Conservation (phyloP, 2,888 invertebrate genomes). For the Leptinotarsa peninsularis region DNA sequence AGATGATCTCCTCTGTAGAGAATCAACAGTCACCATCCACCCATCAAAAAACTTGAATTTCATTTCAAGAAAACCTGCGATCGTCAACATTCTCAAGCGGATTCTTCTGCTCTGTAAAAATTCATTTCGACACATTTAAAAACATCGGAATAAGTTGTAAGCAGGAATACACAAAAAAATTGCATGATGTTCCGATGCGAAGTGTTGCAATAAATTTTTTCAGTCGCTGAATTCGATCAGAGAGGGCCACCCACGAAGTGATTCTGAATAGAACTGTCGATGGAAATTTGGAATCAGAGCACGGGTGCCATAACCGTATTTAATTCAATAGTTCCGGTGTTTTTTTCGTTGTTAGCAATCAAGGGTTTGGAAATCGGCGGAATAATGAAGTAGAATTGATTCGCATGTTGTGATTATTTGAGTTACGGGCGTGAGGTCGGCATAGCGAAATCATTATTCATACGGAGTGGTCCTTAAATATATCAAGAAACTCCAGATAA, state of each 20-base stretch:
- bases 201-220: slow-evolving; percentile 19
- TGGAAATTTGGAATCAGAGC: background rate
- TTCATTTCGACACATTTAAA: slow-evolving; percentile 20
- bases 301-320: slow-evolving; percentile 7
- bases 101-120: slow-evolving; percentile 13
- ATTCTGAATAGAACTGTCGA: background rate
- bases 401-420: background rate
- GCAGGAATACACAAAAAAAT: slow-evolving; percentile 3
- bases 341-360: slow-evolving; percentile 3
- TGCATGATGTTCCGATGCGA: slow-evolving; percentile 1
- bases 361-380: background rate
- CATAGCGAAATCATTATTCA: too few relatives aligned
- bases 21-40: background rate
- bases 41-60: background rate
- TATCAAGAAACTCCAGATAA: too few relatives aligned
- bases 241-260: slow-evolving; percentile 5
- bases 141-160: slow-evolving; percentile 21
- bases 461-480: too few relatives aligned
- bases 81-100: slow-evolving; percentile 6
- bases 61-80: background rate
- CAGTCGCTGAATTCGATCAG: slow-evolving; percentile 1
- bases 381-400: slow-evolving; percentile 1
- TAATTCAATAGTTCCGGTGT: slow-evolving; percentile 8
- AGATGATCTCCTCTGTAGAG: background rate
- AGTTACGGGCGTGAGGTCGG: background rate